Conservation (phyloP, 2,888 invertebrate genomes). For the Meiosimyza decipiens region DNA sequence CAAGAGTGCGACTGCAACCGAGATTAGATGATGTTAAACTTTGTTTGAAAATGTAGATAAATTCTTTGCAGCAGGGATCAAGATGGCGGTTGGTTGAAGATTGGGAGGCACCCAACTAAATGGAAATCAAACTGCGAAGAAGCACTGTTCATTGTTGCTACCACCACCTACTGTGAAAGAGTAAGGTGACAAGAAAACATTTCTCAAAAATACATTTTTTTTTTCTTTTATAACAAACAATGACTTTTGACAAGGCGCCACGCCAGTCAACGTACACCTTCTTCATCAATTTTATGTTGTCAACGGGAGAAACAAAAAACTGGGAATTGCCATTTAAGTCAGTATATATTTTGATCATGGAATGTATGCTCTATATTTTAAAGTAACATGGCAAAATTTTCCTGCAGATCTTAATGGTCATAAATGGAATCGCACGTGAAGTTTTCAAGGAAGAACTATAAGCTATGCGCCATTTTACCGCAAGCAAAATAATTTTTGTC, state of each 20-base stretch:
- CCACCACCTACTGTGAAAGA: conserved; percentile 7
- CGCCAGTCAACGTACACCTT: conserved; percentile 31
- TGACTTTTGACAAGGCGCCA: background rate
- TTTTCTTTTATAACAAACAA: background rate
- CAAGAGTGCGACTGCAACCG: conserved; percentile 12
- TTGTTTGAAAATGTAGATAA: conserved; percentile 14
- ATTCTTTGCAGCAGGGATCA: background rate
- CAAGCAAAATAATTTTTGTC: background rate
- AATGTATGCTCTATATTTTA: too few relatives aligned
- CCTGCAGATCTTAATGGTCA: too few relatives aligned
- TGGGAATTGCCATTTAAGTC: too few relatives aligned
- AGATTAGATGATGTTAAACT: conserved; percentile 29
- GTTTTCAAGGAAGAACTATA: too few relatives aligned
- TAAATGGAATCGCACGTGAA: too few relatives aligned
- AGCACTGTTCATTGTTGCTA: background rate
- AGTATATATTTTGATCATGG: too few relatives aligned
- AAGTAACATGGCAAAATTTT: too few relatives aligned
- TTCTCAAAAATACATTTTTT: background rate
- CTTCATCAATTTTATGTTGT: conserved; percentile 42
- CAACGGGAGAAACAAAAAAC: conserved; percentile 23
- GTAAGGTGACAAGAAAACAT: too few relatives aligned
- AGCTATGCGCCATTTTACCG: background rate
- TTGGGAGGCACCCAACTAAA: background rate
- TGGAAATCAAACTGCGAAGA: conserved; percentile 16
- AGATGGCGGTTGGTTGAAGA: background rate